Evolutionary conservation across 92 coral and sea anemone genomes (phyloP), one percentile per base, ranked within the genome.

Genomic region (Paragorgia papillata): DNA sequence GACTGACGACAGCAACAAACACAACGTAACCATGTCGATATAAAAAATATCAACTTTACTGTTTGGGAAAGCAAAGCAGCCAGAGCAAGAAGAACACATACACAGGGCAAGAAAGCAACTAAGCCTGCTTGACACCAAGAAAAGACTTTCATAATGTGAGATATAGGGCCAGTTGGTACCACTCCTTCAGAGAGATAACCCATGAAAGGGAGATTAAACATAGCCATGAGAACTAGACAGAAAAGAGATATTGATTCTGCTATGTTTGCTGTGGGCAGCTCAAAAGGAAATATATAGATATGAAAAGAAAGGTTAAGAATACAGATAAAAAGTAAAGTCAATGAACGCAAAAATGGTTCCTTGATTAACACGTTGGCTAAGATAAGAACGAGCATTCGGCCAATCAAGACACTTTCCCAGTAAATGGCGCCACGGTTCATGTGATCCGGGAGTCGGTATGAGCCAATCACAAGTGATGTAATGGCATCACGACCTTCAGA

Each of bases 391-490:
- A 68, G 57, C 4, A 68, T 68, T 68, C 75, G 75, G 46, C 58
- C 75, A 46, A 68, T 68, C 22, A 68, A 25, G 33, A 68, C 75
- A 26, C 75, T 68, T 29, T 68, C 75, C 75, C 75, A 68, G 31
- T 68, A 68, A 46, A 68, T 49, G 57, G 75, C 24, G 40, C 75
- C 53, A 46, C 75, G 58, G 18, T 34, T 68, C 57, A 68, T 3
- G 59, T 68, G 59, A 68, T 68, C 75, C 18, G 75, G 75, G 25
- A 32, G 8, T 17, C 75, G 75, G 19, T 68, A 68, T 15, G 60
- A 44, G 31, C 75, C 59, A 27, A 30, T 44, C 57, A 68, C 41
- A 49, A 68, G 39, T 0, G 57, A 49, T 1, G 75, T 68, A 1
- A 68, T 27, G 28, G 75, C 75, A 1, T 21, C 22, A 25, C 43